A percentile compares a stretch with the other conserved stretches of the same genome.
These are phyloP conservation scores for Drosophila busckii DNA, from an alignment of 1,140 invertebrate species.

Conservation along the genomic window DNA sequence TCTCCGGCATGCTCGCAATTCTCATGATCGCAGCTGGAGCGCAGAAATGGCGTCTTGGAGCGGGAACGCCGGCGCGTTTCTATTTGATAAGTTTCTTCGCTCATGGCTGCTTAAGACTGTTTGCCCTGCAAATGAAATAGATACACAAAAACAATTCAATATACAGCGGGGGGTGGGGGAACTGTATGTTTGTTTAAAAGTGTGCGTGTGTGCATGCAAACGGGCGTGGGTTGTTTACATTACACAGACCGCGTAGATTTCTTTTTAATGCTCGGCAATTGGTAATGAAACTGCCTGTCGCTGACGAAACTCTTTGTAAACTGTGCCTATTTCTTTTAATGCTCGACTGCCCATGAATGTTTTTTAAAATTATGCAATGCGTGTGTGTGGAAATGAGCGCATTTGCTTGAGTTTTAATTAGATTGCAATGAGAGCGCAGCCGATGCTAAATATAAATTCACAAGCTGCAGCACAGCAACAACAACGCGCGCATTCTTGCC, in stretches of 20 bases:
- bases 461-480: neutral
- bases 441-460: slow-evolving; percentile 52
- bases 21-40: slow-evolving; percentile 81
- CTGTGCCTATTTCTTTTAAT: slow-evolving; percentile 24
- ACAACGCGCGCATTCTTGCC: slow-evolving; percentile 18
- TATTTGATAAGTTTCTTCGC: slow-evolving; percentile 63
- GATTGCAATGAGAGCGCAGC: slow-evolving; percentile 59
- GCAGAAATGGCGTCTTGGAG: slow-evolving; percentile 82
- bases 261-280: slow-evolving; percentile 7
- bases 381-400: slow-evolving; percentile 65
- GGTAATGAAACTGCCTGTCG: slow-evolving; percentile 27
- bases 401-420: slow-evolving; percentile 61
- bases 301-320: slow-evolving; percentile 19
- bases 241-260: slow-evolving; percentile 20
- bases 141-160: slow-evolving; percentile 18
- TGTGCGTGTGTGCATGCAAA: slow-evolving; percentile 11
- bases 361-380: slow-evolving; percentile 61
- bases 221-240: slow-evolving; percentile 67
- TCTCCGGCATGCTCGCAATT: slow-evolving; percentile 79
- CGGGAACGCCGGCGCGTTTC: slow-evolving; percentile 81
- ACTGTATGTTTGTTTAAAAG: slow-evolving; percentile 9
- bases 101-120: slow-evolving; percentile 42
- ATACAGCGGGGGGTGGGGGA: neutral
- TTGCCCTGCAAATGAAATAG: slow-evolving; percentile 24
- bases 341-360: slow-evolving; percentile 49